A percentile compares a stretch with the other conserved stretches of the same genome.
phyloP scores from a whole-genome alignment of 2,888 invertebrate genomes.

The Heteromurus nitidus region DNA sequence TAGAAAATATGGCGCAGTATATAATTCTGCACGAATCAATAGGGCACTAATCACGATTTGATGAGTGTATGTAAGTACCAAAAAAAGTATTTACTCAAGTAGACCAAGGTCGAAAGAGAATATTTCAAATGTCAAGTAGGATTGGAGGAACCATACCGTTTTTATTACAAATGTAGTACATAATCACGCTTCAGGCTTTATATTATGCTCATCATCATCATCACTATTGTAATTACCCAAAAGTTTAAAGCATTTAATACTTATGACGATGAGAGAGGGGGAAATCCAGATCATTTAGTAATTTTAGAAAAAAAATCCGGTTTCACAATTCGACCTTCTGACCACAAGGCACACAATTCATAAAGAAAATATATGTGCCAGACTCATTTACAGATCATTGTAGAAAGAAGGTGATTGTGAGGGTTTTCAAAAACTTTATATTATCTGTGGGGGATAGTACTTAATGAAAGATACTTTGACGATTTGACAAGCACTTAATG shows the following conservation, averaged over 20 bases:
- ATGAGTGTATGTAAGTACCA: too few relatives aligned
- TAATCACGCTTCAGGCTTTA: neutral
- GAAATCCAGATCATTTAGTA: too few relatives aligned
- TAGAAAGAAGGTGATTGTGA: too few relatives aligned
- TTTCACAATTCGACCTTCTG: conserved; percentile 2
- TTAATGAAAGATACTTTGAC: too few relatives aligned
- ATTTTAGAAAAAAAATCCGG: neutral
- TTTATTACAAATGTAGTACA: neutral
- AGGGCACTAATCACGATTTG: conserved; percentile 4
- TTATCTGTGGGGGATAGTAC: too few relatives aligned
- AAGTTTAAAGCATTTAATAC: neutral
- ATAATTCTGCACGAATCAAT: conserved; percentile 17
- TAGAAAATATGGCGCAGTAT: neutral
- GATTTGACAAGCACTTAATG: too few relatives aligned
- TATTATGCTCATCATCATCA: neutral
- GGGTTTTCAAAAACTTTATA: too few relatives aligned
- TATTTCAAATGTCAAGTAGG: conserved; percentile 17
- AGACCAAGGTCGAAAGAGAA: conserved; percentile 18
- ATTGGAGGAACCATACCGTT: neutral
- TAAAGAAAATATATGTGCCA: too few relatives aligned
- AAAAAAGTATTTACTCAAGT: neutral
- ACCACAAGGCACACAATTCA: too few relatives aligned
- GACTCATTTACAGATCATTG: too few relatives aligned
- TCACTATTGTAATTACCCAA: too few relatives aligned
- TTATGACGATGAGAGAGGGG: neutral